Percentiles rank a stretch among this genome's conserved stretches.
Conservation (phyloP, 2,113 vertebrate genomes). For the Gopherus flavomarginatus region DNA sequence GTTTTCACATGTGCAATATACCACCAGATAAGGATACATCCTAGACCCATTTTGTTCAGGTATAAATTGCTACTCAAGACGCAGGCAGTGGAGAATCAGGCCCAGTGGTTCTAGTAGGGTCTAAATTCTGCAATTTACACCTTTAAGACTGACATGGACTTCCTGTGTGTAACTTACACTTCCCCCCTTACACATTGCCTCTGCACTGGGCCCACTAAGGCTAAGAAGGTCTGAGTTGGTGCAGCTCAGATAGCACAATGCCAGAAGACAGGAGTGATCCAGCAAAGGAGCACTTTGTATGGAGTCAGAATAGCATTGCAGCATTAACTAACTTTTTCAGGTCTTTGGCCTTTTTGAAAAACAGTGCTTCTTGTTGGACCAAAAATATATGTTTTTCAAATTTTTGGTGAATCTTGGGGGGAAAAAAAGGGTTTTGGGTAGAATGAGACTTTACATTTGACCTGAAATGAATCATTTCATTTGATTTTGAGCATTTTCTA, state of each 20-base stretch:
- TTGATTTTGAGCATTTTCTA: not conserved
- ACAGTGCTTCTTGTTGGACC: not conserved
- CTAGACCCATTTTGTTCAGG: not conserved
- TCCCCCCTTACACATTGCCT: fast-evolving
- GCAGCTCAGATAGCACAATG: not conserved
- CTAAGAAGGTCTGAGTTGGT: not conserved
- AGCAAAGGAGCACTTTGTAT: fast-evolving
- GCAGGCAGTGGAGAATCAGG: not conserved
- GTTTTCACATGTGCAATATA: not conserved
- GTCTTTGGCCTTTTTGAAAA: not conserved
- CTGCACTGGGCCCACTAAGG: not conserved
- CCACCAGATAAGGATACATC: not conserved
- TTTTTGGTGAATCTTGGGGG: not conserved
- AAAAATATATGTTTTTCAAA: not conserved
- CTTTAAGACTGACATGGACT: not conserved
- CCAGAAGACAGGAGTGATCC: fast-evolving
- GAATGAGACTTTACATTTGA: not conserved
- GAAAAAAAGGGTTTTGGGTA: not conserved
- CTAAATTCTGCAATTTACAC: not conserved
- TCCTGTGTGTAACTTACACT: not conserved
- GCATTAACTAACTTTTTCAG: not conserved
- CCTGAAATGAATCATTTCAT: not conserved
- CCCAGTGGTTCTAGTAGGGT: not conserved
- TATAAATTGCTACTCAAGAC: not conserved
- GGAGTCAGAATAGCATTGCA: not conserved